phyloP scores from a whole-genome alignment of 2,888 invertebrate species.

The Drosophila hamatofila region DNA sequence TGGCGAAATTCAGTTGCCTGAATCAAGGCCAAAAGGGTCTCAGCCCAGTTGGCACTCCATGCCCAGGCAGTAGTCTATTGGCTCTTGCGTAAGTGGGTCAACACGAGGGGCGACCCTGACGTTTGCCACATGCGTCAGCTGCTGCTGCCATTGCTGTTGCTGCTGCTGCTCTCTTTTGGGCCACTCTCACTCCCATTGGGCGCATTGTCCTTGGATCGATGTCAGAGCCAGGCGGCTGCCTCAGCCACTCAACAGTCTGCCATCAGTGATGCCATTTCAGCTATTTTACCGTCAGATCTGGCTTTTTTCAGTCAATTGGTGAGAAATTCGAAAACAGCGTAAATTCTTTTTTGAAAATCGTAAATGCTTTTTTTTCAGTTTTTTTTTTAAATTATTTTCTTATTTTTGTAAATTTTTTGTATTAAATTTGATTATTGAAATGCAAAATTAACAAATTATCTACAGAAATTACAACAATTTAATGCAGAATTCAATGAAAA shows the following conservation, averaged over 20 bases:
- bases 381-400: too few relatives aligned
- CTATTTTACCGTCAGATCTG: too few relatives aligned
- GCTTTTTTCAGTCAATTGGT: too few relatives aligned
- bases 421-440: too few relatives aligned
- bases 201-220: conserved; percentile 64
- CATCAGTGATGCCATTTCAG: too few relatives aligned
- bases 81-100: conserved; percentile 63
- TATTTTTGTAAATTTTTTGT: too few relatives aligned
- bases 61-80: conserved; percentile 24
- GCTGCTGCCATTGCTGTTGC: neutral
- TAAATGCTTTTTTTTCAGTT: too few relatives aligned
- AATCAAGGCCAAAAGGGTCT: conserved; percentile 50
- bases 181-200: conserved; percentile 15
- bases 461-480: too few relatives aligned
- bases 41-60: conserved; percentile 27
- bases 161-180: conserved; percentile 13
- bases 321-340: too few relatives aligned
- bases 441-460: too few relatives aligned
- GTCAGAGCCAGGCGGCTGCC: conserved; percentile 34
- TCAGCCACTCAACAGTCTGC: conserved; percentile 50
- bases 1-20: conserved; percentile 1
- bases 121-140: conserved; percentile 62
- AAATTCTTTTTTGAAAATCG: too few relatives aligned
- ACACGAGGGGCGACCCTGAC: conserved; percentile 24
- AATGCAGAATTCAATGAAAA: too few relatives aligned